Percentiles rank a stretch among this genome's conserved stretches.
Conservation (phyloP, 2,113 vertebrate genomes). For the Isurus oxyrinchus region DNA sequence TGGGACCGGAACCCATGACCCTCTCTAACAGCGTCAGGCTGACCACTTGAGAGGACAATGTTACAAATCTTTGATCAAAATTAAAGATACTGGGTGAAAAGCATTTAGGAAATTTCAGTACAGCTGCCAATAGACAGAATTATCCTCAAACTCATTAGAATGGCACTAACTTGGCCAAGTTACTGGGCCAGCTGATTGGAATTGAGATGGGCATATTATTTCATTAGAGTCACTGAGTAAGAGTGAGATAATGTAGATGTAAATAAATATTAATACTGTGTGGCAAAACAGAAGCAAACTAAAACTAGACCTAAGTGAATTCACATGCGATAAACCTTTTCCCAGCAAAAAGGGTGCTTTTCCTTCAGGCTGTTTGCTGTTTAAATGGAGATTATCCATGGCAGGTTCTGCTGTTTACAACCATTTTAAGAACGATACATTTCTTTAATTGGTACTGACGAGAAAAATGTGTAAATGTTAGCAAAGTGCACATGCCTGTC, state of each 20-base stretch:
- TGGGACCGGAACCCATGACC: neutral
- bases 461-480: neutral
- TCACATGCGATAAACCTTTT: neutral
- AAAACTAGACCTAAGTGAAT: neutral
- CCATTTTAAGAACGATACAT: neutral
- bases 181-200: neutral
- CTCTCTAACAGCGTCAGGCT: neutral
- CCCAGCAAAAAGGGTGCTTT: neutral
- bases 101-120: neutral
- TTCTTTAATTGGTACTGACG: neutral
- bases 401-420: neutral
- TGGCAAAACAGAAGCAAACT: neutral
- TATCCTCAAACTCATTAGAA: neutral
- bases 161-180: neutral
- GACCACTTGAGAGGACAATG: neutral
- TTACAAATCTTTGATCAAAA: neutral
- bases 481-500: neutral
- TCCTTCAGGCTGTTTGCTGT: neutral
- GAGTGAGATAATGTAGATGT: neutral
- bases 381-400: neutral
- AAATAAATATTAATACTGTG: neutral
- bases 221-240: neutral
- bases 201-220: neutral
- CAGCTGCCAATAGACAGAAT: neutral
- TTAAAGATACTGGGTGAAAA: neutral